Conservation (phyloP, 1,140 invertebrate species). For the Drosophila rhopaloa region DNA sequence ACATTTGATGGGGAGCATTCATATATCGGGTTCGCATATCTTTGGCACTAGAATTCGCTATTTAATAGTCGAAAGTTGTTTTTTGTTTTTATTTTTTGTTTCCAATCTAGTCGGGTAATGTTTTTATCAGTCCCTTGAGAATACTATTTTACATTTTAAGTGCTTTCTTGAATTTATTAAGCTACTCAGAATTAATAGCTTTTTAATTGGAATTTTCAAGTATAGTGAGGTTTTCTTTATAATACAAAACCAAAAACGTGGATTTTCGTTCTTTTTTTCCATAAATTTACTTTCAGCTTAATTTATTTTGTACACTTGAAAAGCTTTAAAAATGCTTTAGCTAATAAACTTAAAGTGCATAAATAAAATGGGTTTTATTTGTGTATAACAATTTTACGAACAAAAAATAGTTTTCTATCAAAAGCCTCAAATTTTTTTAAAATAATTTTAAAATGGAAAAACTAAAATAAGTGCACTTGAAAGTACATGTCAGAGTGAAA, state of each 20-base stretch:
- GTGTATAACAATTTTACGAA: not conserved
- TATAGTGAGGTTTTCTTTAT: too few relatives aligned
- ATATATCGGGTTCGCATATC: slow-evolving; percentile 9
- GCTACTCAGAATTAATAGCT: too few relatives aligned
- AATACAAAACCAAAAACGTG: too few relatives aligned
- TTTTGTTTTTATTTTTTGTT: too few relatives aligned
- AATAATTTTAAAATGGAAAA: not conserved
- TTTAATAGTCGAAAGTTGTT: not conserved
- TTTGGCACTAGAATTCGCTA: not conserved
- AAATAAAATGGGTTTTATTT: not conserved
- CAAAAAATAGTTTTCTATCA: not conserved
- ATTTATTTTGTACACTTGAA: not conserved
- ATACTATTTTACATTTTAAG: too few relatives aligned
- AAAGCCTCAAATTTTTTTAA: slow-evolving; percentile 1
- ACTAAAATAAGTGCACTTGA: slow-evolving; percentile 1
- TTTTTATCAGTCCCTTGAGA: too few relatives aligned
- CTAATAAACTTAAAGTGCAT: not conserved
- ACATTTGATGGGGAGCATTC: slow-evolving; percentile 6
- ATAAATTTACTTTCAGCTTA: too few relatives aligned
- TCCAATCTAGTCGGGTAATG: too few relatives aligned
- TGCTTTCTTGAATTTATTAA: too few relatives aligned
- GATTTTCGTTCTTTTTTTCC: too few relatives aligned
- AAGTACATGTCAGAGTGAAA: slow-evolving; percentile 3
- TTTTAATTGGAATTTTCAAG: too few relatives aligned
- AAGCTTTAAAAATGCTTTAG: not conserved